phyloP scores from a whole-genome alignment of 2,113 vertebrate species.

The Sylvilagus bachmani region DNA sequence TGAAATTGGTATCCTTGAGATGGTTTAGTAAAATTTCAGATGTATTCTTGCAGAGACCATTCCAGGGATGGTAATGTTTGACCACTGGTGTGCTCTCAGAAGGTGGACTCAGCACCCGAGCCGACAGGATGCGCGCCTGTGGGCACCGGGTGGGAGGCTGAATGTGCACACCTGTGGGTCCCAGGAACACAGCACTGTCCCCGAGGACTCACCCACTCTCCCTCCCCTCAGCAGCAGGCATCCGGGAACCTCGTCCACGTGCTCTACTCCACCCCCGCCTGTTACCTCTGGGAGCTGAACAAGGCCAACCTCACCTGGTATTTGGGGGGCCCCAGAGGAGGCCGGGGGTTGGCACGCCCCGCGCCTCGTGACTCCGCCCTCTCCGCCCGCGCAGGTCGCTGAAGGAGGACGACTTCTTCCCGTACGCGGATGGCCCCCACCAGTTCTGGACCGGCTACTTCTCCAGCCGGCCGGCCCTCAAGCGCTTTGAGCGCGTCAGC shows the following conservation, averaged over 20 bases:
- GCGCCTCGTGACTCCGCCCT: background rate
- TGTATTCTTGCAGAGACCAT: background rate
- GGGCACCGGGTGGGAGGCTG: background rate
- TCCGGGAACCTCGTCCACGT: slow-evolving; percentile 89
- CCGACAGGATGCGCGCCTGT: background rate
- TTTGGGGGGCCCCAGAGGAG: background rate
- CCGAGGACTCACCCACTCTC: slow-evolving; percentile 6
- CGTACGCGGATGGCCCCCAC: slow-evolving; percentile 92
- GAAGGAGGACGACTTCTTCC: slow-evolving; percentile 96
- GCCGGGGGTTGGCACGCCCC: background rate
- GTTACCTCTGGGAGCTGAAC: slow-evolving; percentile 95
- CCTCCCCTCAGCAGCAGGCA: slow-evolving; percentile 84
- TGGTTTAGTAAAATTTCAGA: too few relatives aligned
- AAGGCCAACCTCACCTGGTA: slow-evolving; percentile 94
- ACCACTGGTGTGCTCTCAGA: background rate
- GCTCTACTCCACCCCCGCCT: slow-evolving; percentile 95
- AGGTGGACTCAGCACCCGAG: background rate
- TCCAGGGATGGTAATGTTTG: background rate
- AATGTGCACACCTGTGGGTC: background rate
- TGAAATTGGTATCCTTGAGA: too few relatives aligned
- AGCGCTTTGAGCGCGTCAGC: slow-evolving; percentile 94
- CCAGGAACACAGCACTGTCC: accelerated
- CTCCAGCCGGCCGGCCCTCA: slow-evolving; percentile 94
- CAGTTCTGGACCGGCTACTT: slow-evolving; percentile 96
- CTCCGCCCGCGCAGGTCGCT: slow-evolving; percentile 87